Conservation (phyloP, 2,888 invertebrate genomes). For the Sinotaia quadrata region DNA sequence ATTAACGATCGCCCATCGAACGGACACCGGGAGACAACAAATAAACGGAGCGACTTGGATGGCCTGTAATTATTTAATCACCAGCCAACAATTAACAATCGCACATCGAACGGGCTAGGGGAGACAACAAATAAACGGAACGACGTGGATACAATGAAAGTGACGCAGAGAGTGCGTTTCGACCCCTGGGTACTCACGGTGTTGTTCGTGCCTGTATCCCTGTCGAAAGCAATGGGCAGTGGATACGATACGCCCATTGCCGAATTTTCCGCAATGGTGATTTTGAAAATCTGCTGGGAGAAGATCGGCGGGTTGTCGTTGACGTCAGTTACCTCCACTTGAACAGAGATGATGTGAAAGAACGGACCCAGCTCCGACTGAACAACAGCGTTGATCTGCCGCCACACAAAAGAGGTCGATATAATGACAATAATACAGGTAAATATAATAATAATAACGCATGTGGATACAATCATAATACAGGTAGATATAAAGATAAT, state of each 20-base stretch:
- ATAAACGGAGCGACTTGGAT: too few relatives aligned
- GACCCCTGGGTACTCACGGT: conserved; percentile 26
- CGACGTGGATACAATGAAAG: too few relatives aligned
- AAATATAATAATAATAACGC: too few relatives aligned
- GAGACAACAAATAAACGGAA: too few relatives aligned
- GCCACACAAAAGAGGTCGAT: not conserved
- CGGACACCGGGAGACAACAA: too few relatives aligned
- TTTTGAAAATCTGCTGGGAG: conserved; percentile 27
- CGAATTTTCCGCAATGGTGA: conserved; percentile 31
- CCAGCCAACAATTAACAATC: too few relatives aligned
- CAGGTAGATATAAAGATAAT: too few relatives aligned
- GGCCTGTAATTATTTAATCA: too few relatives aligned
- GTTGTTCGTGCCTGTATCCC: conserved; percentile 33
- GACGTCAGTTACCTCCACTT: conserved; percentile 30
- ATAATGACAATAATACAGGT: too few relatives aligned
- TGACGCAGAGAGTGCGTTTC: not conserved
- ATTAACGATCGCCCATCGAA: too few relatives aligned
- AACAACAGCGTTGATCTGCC: conserved; percentile 29
- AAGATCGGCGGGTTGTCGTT: conserved; percentile 42
- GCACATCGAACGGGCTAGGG: too few relatives aligned
- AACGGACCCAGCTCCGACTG: conserved; percentile 28
- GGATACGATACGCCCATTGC: conserved; percentile 27
- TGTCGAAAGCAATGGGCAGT: conserved; percentile 36
- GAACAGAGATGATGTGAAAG: conserved; percentile 30
- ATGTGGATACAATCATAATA: too few relatives aligned